Evolutionary conservation across 1,140 invertebrate species (phyloP).

Genomic region (Ectropis grisescens): DNA sequence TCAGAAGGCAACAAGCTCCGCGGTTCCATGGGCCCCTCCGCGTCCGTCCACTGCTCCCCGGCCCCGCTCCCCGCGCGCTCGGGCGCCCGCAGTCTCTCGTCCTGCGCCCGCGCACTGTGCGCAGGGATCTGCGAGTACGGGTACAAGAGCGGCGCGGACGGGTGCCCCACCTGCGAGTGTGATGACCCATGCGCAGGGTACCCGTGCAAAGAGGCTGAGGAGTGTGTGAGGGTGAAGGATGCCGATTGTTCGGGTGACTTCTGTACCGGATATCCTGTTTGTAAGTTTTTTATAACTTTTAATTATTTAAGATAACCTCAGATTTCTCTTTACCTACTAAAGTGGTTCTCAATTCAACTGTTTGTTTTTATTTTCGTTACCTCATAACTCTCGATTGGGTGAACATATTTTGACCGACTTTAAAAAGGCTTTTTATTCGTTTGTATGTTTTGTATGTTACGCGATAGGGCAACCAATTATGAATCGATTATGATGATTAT

Average conservation of each 20-base stretch:
- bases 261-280: constrained; percentile 82
- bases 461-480: too few relatives aligned
- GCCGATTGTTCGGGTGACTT: constrained; percentile 76
- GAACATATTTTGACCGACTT: too few relatives aligned
- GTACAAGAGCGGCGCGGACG: constrained; percentile 81
- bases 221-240: constrained; percentile 80
- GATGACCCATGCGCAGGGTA: constrained; percentile 87
- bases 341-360: too few relatives aligned
- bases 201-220: constrained; percentile 78
- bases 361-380: too few relatives aligned
- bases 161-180: constrained; percentile 88
- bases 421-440: too few relatives aligned
- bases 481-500: too few relatives aligned
- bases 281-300: too few relatives aligned
- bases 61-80: constrained; percentile 39
- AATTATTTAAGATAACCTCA: too few relatives aligned
- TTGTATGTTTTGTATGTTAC: too few relatives aligned
- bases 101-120: constrained; percentile 73
- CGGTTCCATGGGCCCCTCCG: constrained; percentile 83
- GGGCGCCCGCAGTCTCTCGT: constrained; percentile 53
- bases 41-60: constrained; percentile 75
- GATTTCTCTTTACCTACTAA: too few relatives aligned
- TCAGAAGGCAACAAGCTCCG: constrained; percentile 80
- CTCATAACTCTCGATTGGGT: too few relatives aligned
- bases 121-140: constrained; percentile 88